Conservation (phyloP, 2,888 invertebrate species). For the Nebria salina region DNA sequence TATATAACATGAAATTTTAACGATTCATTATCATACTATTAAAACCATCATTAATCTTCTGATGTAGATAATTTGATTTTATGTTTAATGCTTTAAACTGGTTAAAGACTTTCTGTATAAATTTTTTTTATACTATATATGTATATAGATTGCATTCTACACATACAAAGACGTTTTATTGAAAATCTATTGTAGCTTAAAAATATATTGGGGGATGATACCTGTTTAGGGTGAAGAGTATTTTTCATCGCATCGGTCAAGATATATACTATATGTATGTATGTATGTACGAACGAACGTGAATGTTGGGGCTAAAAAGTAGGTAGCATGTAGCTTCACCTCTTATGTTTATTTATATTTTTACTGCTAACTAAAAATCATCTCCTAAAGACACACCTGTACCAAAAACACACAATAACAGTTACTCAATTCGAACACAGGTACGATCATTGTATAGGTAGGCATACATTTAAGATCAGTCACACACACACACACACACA, state of each 20-base stretch:
- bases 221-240: not conserved
- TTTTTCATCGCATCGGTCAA: not conserved
- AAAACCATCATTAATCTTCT: not conserved
- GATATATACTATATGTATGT: not conserved
- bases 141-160: not conserved
- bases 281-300: not conserved
- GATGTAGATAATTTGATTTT: not conserved
- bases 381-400: too few species aligned
- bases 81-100: too few species aligned
- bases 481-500: constrained; percentile 11
- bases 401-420: not conserved
- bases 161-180: not conserved
- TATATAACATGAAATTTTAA: not conserved
- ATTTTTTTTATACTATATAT: too few species aligned
- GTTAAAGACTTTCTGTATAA: too few species aligned
- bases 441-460: too few species aligned
- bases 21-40: not conserved
- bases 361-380: too few species aligned
- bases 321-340: too few species aligned
- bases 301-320: too few species aligned
- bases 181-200: not conserved
- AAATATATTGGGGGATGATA: not conserved
- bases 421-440: constrained; percentile 7
- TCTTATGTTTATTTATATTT: too few species aligned
- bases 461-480: constrained; percentile 4